A percentile compares a stretch with the other conserved stretches of the same genome.
Evolutionary conservation across 2,113 vertebrate species (phyloP).

Genomic region (Merops nubicus): DNA sequence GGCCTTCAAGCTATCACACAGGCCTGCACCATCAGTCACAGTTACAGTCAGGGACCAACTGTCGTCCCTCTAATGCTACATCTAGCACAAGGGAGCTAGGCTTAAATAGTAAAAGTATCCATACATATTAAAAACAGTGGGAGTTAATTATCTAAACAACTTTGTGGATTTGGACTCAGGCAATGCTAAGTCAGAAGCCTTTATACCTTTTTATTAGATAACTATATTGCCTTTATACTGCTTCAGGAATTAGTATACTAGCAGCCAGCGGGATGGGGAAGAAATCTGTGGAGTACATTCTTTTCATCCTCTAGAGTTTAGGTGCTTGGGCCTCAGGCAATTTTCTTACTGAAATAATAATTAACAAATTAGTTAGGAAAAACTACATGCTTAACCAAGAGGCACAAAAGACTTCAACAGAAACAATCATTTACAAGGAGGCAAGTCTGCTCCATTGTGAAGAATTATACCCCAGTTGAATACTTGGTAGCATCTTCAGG

Average conservation of each 20-base stretch:
- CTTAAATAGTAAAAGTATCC: not conserved
- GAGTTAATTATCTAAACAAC: not conserved
- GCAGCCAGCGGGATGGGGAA: not conserved
- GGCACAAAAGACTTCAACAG: not conserved
- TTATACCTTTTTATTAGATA: not conserved
- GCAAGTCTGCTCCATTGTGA: not conserved
- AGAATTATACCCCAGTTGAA: not conserved
- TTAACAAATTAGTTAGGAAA: not conserved
- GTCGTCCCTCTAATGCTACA: not conserved
- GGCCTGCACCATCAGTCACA: not conserved
- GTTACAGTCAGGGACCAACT: not conserved
- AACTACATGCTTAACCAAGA: not conserved
- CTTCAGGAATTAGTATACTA: not conserved
- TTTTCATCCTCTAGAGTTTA: not conserved
- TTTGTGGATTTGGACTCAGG: not conserved
- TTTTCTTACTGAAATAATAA: not conserved
- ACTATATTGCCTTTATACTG: not conserved
- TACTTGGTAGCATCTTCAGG: not conserved
- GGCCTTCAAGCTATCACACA: not conserved
- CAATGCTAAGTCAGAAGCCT: not conserved
- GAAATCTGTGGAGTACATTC: not conserved
- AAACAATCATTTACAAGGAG: rapidly evolving
- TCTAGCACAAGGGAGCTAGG: not conserved
- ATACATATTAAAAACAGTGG: not conserved
- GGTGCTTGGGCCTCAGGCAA: not conserved